phyloP scores from a whole-genome alignment of 2,888 invertebrate genomes.

The Netelia fuscicornis region DNA sequence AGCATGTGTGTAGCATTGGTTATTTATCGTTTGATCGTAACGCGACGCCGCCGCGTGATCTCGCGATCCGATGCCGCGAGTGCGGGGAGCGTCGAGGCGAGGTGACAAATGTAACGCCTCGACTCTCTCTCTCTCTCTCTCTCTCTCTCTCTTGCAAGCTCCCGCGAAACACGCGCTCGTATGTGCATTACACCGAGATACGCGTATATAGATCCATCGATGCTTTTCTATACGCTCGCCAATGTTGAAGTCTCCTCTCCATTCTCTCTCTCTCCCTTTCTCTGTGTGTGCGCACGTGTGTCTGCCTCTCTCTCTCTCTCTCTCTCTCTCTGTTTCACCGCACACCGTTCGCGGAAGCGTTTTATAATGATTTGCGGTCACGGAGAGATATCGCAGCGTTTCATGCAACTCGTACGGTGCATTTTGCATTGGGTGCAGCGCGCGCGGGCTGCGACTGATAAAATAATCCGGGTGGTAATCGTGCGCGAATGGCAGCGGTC shows the following conservation, averaged over 20 bases:
- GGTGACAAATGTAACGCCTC: conserved; percentile 68
- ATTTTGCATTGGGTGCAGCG: conserved; percentile 44
- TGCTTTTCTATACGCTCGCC: conserved; percentile 36
- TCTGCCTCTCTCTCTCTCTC: too few relatives aligned
- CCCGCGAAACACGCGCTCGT: conserved; percentile 37
- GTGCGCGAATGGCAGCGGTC: conserved; percentile 5
- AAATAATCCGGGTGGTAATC: conserved; percentile 61
- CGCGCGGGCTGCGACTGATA: conserved; percentile 47
- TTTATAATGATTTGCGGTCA: conserved; percentile 69
- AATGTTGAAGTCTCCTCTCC: neutral
- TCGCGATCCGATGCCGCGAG: conserved; percentile 26
- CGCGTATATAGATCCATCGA: neutral
- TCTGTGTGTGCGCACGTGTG: too few relatives aligned
- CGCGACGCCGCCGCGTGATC: conserved; percentile 31
- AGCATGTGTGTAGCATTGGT: conserved; percentile 48
- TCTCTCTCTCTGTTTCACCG: neutral
- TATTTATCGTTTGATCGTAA: conserved; percentile 65
- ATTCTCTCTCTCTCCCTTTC: neutral
- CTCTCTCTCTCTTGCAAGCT: neutral
- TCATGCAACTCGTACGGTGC: conserved; percentile 8
- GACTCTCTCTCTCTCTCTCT: neutral
- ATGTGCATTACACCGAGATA: conserved; percentile 19
- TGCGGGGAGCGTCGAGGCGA: conserved; percentile 43
- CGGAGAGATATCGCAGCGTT: conserved; percentile 56
- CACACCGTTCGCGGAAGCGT: conserved; percentile 63